Evolutionary conservation across 2,113 vertebrate genomes (phyloP).

Genomic region (Gila orcuttii): DNA sequence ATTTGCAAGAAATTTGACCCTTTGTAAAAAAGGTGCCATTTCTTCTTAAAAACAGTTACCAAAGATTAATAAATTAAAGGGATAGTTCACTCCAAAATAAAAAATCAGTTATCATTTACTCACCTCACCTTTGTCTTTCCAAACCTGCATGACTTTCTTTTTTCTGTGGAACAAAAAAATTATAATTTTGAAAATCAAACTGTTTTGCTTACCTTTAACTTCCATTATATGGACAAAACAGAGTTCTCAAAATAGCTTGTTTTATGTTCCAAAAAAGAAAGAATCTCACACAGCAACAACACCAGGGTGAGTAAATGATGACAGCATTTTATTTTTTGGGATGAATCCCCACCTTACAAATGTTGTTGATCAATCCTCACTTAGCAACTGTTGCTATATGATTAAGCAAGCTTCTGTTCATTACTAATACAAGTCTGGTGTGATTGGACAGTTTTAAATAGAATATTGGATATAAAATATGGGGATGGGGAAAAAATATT

Average conservation of each 20-base stretch:
- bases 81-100: neutral
- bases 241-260: neutral
- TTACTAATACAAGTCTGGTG: neutral
- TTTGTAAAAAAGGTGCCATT: neutral
- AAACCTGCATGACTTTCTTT: neutral
- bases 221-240: neutral
- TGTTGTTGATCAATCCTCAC: neutral
- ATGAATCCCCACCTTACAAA: neutral
- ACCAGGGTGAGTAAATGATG: neutral
- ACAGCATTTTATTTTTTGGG: neutral
- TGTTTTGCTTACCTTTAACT: neutral
- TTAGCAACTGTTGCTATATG: neutral
- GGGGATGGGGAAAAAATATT: neutral
- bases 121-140: too few species aligned
- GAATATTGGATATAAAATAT: neutral
- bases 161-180: neutral
- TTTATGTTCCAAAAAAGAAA: neutral
- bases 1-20: neutral
- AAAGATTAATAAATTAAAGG: neutral
- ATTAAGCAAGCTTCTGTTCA: constrained; percentile 4
- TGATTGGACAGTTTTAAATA: neutral
- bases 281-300: neutral
- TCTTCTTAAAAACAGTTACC: neutral
- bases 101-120: neutral
- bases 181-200: neutral